Evolutionary conservation across 2,113 vertebrate species (phyloP).

Genomic region (Microcebus jonahi): DNA sequence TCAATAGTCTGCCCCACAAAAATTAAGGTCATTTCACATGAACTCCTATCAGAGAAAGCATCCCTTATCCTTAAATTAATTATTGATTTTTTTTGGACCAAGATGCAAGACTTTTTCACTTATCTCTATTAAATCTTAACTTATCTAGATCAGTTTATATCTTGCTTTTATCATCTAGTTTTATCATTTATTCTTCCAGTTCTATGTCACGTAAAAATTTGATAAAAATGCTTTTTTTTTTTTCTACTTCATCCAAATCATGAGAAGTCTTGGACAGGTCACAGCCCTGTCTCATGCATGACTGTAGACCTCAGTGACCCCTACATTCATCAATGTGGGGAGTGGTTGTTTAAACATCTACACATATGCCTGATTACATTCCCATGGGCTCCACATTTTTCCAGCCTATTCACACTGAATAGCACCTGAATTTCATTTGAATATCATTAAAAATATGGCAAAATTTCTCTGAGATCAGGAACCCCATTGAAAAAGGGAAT

Average conservation of each 20-base stretch:
- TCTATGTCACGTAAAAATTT: constrained; percentile 35
- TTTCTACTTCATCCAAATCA: background rate
- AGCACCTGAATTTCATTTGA: background rate
- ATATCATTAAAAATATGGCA: background rate
- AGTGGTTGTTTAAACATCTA: background rate
- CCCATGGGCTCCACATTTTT: background rate
- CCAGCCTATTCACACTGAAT: background rate
- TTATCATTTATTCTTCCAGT: constrained; percentile 50
- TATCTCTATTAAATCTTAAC: constrained; percentile 50
- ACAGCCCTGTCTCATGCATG: background rate
- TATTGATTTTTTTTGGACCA: constrained; percentile 36
- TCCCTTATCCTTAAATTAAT: background rate
- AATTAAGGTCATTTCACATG: constrained; percentile 30
- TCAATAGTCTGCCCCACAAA: background rate
- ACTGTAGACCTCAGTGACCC: background rate
- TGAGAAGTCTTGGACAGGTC: background rate
- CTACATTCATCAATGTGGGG: background rate
- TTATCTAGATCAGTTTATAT: constrained; percentile 46
- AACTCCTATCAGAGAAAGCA: background rate
- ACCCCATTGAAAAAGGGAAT: background rate
- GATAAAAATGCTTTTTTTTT: constrained; percentile 10
- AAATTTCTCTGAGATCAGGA: background rate
- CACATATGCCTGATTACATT: background rate
- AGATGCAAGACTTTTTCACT: constrained; percentile 44
- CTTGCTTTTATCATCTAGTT: constrained; percentile 18